Evolutionary conservation across 2,113 vertebrate species (phyloP).

Genomic region (Mohoua ochrocephala): DNA sequence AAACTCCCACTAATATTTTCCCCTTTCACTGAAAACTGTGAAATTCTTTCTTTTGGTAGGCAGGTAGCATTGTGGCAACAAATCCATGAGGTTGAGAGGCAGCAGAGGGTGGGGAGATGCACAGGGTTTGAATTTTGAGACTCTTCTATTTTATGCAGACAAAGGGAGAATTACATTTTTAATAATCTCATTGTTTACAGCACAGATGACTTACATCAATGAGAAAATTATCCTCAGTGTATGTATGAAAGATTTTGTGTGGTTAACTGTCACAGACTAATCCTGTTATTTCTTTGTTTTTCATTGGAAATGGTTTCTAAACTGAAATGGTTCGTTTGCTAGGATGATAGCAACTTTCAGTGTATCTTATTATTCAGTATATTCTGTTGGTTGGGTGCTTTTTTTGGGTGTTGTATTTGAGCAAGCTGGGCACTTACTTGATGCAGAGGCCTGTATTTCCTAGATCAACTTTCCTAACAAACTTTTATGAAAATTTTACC

Average conservation of each 20-base stretch:
- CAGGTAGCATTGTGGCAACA: background rate
- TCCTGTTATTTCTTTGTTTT: background rate
- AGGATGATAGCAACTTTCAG: background rate
- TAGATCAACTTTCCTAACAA: background rate
- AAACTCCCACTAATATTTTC: background rate
- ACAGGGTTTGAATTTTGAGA: background rate
- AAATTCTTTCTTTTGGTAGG: background rate
- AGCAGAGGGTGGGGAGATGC: background rate
- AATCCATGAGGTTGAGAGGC: background rate
- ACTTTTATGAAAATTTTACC: background rate
- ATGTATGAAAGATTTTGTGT: background rate
- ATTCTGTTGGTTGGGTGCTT: background rate
- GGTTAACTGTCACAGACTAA: background rate
- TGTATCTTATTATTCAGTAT: background rate
- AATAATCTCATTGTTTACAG: background rate
- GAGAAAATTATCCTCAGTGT: background rate
- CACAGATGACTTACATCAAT: accelerated
- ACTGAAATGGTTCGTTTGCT: background rate
- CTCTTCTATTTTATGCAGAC: background rate
- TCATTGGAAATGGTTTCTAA: background rate
- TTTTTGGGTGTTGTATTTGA: background rate
- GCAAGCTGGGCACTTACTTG: background rate
- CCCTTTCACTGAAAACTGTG: background rate
- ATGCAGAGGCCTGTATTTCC: background rate
- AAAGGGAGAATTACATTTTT: background rate